Base-by-base conservation (phyloP, 2,888 invertebrate species). In the Cenopis cana region DNA sequence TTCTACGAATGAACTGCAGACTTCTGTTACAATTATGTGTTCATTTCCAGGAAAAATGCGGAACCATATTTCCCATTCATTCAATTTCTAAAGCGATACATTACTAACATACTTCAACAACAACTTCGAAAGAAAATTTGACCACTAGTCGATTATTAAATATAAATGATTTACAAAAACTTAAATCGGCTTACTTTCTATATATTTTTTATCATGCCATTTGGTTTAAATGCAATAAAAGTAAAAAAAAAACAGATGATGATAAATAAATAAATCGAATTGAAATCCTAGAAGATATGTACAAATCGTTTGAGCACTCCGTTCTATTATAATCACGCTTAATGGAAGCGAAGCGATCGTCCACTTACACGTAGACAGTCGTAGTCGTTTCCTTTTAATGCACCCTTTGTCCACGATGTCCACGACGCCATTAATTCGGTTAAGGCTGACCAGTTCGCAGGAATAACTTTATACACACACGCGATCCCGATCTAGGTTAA, bases 341-440 rank as follows among this genome's bases (percentile, higher is more conserved):
- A 64, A 64, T 64, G 64, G 64, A 64, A 54, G n/a, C 36, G 24
- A 38, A 54, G n/a, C 52, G 64, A 62, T 62, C 50, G 20, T 54
- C 64, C 52, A 64, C 62, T 62, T 62, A 52, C 50, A 50, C 12
- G 49, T 52, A 50, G 64, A 54, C 64, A 64, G 64, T 64, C 52
- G 38, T 38, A 54, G 64, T 54, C 52, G 52, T 64, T n/a, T 64
- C 20, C 52, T 62, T 62, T 64, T 64, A 62, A 36, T 36, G 64
- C 52, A 64, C 20, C 64, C 64, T 64, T 64, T 64, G 64, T 54
- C 38, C 38, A 64, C 54, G 8, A 2, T 64, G 64, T 54, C 38
- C 38, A 54, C 38, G 8, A 2, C 54, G 64, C 52, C 52, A 62
- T 64, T 64, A 36, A 62, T 64, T 64, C 52, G 36, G 52, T 64